A percentile compares a stretch with the other conserved stretches of the same genome.
Conservation (phyloP, 2,113 vertebrate species). For the Shinisaurus crocodilurus region DNA sequence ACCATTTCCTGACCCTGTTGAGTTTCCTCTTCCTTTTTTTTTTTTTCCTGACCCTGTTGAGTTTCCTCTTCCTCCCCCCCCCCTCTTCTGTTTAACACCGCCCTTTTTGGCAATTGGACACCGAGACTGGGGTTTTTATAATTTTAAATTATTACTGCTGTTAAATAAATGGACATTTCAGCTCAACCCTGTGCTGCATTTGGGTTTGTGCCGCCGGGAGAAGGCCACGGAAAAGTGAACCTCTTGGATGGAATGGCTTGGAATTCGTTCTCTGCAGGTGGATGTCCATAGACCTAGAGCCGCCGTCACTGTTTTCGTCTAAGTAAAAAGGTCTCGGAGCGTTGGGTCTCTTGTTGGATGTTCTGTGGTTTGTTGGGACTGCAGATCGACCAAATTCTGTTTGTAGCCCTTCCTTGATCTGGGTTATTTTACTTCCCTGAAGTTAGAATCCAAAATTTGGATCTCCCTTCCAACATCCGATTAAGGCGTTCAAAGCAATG, state of each 20-base stretch:
- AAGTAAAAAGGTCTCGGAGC: too few species aligned
- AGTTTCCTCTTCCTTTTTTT: conserved; percentile 24
- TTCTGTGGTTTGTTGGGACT: too few species aligned
- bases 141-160: conserved; percentile 86
- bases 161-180: conserved; percentile 81
- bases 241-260: not conserved
- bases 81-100: not conserved
- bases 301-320: too few species aligned
- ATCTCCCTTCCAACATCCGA: not conserved
- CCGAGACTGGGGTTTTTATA: conserved; percentile 80
- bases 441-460: too few species aligned
- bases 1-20: not conserved
- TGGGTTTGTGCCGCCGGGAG: conserved; percentile 65
- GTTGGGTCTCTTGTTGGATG: too few species aligned
- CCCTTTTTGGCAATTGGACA: conserved; percentile 53
- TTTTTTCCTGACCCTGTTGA: not conserved
- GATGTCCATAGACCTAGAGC: too few species aligned
- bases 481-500: not conserved
- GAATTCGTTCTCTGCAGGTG: too few species aligned
- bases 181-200: conserved; percentile 66
- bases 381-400: too few species aligned
- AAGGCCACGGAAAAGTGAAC: not conserved
- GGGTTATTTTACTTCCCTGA: too few species aligned
- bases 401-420: not conserved
- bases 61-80: not conserved